Evolutionary conservation across 2,888 invertebrate species (phyloP), one percentile per base, ranked within the genome.

Genomic region (Ligdia adustata): DNA sequence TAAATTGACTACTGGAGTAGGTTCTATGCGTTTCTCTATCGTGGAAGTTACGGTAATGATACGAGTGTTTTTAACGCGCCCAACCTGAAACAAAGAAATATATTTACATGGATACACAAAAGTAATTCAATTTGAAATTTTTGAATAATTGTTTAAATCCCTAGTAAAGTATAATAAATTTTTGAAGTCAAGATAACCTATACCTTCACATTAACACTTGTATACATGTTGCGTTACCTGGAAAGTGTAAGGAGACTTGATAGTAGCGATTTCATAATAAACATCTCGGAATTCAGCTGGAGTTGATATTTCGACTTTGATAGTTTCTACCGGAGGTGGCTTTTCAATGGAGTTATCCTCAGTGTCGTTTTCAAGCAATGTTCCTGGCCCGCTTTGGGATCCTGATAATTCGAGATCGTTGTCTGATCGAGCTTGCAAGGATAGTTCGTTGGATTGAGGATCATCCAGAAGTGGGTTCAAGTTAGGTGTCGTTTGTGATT

Each of bases 1-100:
- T 50, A 91, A 82, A 47, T 89, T 90, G 24, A 89, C 86, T 38
- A 85, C 72, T 55, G 91, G 78, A 11, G 92, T 91, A 28, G 92
- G 92, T 64, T 93, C 93, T 50, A 97, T 91, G 40, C 93, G 93
- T 79, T 95, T 96, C 77, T 96, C 95, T 66, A 95, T 92, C 0
- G 97, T 97, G 3, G 96, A 95, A 1, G 97, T 97, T 1, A 97
- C 94, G 0, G 97, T 97, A 51, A 97, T 94, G 74, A 95, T 97
- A 32, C 97, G 92, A 7, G 97, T 97, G 77, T 97, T 97, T 73
- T 94, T 96, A 20, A 96, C 93, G 53, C 95, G 95, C 53, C 97
- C 97, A 62, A 96, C 96, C 96, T 97, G 84, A 1, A 86, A 87
- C 9, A 31, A 34, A 48, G 4, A 14, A 11, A n/a, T n/a, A n/a